Evolutionary conservation across 2,113 vertebrate species (phyloP), one percentile per base, ranked within the genome.

Genomic region (Prinia subflava): DNA sequence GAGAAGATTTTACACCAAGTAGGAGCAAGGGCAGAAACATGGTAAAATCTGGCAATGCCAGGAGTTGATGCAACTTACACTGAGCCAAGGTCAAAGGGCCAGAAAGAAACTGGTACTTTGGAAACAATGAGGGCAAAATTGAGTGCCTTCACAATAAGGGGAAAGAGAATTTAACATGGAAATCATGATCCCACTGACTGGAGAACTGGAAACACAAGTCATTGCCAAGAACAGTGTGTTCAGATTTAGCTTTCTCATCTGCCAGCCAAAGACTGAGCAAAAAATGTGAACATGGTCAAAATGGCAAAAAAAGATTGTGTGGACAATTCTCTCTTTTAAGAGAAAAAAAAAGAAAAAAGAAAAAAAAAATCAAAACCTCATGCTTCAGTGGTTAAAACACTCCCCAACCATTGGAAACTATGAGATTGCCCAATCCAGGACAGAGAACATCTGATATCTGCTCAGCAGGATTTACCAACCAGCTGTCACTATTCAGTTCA

Each of bases 281-380:
- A 96, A 95, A 95, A 94, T 85, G 91, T 92, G 64, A 92, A 73
- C 70, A 95, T 94, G 91, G 95, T 95, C 91, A 96, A 92, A 92
- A 91, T 84, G 93, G 94, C 91, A 95, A 91, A 89, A 85, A 94
- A 78, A 85, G 62, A 91, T 79, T 82, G 81, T 82, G 83, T 60
- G 89, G 91, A 92, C 89, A 94, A 95, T 87, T 60, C 19, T 35
- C 64, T 94, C 63, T 69, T 91, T 79, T 65, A 84, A 62, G 47
- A 91, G 65, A 10, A 41, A 55, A 10, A 37, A 55, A 83, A 44
- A 85, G n/a, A n/a, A n/a, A n/a, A n/a, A n/a, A n/a, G n/a, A n/a
- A n/a, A n/a, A 88, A 57, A 44, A 85, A 88, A 55, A 91, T 91
- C 60, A 91, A 95, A 96, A 83, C 94, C 94, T 96, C 89, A 92